Percentiles rank a stretch among this genome's conserved stretches.
Conservation (phyloP, 2,113 vertebrate genomes). For the Pachypanchax playfairii region DNA sequence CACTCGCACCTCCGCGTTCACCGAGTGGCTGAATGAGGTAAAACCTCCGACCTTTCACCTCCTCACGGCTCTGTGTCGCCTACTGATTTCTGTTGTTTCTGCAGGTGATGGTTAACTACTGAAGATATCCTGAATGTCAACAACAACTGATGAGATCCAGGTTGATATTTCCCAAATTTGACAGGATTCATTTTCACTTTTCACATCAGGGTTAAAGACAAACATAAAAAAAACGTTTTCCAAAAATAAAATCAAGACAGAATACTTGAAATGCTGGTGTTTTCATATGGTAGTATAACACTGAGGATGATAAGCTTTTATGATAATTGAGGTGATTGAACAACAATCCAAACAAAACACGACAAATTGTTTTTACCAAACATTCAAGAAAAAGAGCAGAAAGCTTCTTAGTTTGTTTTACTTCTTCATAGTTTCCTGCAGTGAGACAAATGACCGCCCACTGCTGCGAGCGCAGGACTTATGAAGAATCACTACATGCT, state of each 20-base stretch:
- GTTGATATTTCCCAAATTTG: neutral
- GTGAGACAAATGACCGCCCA: slow-evolving; percentile 44
- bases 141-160: slow-evolving; percentile 7
- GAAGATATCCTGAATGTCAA: slow-evolving; percentile 16
- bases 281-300: neutral
- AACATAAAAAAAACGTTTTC: neutral
- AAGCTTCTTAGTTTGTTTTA: neutral
- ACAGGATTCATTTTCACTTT: slow-evolving; percentile 12
- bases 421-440: slow-evolving; percentile 40
- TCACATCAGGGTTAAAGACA: neutral
- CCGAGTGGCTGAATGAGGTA: slow-evolving; percentile 65
- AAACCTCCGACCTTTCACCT: slow-evolving; percentile 3
- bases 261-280: neutral
- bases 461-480: slow-evolving; percentile 14
- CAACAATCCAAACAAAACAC: neutral
- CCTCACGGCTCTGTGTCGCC: neutral
- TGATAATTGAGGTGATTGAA: neutral
- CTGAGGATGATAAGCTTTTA: neutral
- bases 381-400: neutral
- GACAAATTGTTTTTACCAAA: neutral
- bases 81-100: slow-evolving; percentile 23
- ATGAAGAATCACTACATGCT: slow-evolving; percentile 43
- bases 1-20: slow-evolving; percentile 70
- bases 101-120: slow-evolving; percentile 59
- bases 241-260: neutral